A percentile compares a stretch with the other conserved stretches of the same genome.
Evolutionary conservation across 1,140 invertebrate species (phyloP).

Genomic region (Pogonognathellus flavescens): DNA sequence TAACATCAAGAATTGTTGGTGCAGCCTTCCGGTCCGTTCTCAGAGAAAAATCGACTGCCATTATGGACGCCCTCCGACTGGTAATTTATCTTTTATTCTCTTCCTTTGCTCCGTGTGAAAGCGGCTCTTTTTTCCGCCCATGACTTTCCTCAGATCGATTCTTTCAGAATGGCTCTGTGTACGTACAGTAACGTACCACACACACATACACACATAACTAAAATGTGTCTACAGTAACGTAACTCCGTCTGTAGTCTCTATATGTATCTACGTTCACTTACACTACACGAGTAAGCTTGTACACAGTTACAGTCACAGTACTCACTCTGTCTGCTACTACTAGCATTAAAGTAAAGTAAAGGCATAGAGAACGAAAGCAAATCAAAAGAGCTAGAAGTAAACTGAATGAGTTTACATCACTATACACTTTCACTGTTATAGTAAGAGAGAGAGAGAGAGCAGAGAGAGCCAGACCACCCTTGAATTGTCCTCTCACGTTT

Average conservation of each 20-base stretch:
- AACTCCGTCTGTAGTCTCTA: background rate
- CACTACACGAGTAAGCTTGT: background rate
- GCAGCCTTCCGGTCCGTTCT: constrained; percentile 63
- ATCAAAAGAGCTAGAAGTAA: too few species aligned
- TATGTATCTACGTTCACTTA: background rate
- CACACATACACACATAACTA: background rate
- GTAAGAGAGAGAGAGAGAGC: background rate
- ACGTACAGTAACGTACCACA: constrained; percentile 16
- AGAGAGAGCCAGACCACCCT: constrained; percentile 10
- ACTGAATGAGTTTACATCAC: background rate
- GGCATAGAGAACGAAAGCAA: too few species aligned
- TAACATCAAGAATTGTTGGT: constrained; percentile 53
- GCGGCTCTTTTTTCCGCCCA: constrained; percentile 56
- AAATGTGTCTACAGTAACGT: too few species aligned
- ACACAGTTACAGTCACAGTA: background rate
- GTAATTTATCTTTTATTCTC: constrained; percentile 67
- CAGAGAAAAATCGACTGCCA: constrained; percentile 66
- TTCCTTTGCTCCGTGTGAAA: constrained; percentile 62
- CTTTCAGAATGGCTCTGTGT: constrained; percentile 33
- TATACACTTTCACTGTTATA: background rate
- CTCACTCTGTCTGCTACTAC: background rate
- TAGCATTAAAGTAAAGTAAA: too few species aligned
- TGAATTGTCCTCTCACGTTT: constrained; percentile 52
- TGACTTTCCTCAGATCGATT: constrained; percentile 60
- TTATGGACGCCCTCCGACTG: constrained; percentile 67